phyloP scores from a whole-genome alignment of 2,888 invertebrate species.

The Pyrrhosoma nymphula region DNA sequence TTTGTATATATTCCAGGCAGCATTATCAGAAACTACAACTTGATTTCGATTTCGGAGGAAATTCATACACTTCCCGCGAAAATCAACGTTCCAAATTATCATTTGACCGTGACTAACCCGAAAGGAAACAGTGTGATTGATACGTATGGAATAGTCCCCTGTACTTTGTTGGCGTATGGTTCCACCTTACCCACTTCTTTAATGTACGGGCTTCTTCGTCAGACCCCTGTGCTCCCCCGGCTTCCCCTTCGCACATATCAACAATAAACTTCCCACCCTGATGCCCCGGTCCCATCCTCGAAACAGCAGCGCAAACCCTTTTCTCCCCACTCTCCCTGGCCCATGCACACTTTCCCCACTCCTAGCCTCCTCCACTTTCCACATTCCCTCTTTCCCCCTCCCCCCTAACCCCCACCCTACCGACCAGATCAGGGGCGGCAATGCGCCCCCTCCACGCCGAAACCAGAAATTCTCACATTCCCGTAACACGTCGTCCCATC shows the following conservation, averaged over 20 bases:
- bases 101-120: too few relatives aligned
- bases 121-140: too few relatives aligned
- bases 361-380: not conserved
- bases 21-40: too few relatives aligned
- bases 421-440: not conserved
- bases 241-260: not conserved
- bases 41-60: too few relatives aligned
- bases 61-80: too few relatives aligned
- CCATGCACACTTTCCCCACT: not conserved
- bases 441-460: not conserved
- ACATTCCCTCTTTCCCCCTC: not conserved
- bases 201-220: not conserved
- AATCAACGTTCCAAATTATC: too few relatives aligned
- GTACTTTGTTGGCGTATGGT: too few relatives aligned
- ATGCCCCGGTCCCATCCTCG: not conserved
- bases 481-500: not conserved
- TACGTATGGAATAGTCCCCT: too few relatives aligned
- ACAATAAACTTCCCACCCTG: not conserved
- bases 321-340: not conserved
- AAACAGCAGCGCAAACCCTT: not conserved
- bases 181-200: not conserved
- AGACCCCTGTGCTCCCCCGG: not conserved
- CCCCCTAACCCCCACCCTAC: not conserved
- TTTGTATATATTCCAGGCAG: too few relatives aligned
- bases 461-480: slow-evolving; percentile 42